These are phyloP conservation scores for Belgica antarctica DNA, from an alignment of 2,888 invertebrate species.

Conservation along the genomic window DNA sequence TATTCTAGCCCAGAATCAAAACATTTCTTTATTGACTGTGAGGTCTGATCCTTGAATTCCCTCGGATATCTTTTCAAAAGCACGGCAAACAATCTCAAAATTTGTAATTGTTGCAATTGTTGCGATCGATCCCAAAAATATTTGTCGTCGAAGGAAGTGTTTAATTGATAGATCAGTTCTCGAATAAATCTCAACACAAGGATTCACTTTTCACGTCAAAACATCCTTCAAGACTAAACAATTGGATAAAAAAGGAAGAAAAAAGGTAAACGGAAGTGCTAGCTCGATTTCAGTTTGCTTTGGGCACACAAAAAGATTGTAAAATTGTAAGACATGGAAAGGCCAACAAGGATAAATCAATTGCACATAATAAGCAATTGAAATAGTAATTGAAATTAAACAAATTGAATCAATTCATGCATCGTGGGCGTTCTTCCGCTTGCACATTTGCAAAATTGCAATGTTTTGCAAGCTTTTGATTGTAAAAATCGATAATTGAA, in stretches of 20 bases:
- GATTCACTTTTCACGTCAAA: slow-evolving; percentile 39
- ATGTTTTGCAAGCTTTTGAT: neutral
- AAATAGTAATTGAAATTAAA: neutral
- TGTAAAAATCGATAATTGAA: too few species aligned
- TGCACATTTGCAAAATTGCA: neutral
- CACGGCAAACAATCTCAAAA: slow-evolving; percentile 4
- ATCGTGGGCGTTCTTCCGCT: slow-evolving; percentile 37
- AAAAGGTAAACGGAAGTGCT: slow-evolving; percentile 30
- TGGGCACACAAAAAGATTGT: neutral
- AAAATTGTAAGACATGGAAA: slow-evolving; percentile 18
- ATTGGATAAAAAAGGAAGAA: neutral
- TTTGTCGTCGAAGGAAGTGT: neutral
- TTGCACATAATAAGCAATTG: too few species aligned
- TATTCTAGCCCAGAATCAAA: neutral
- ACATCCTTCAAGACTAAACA: slow-evolving; percentile 19
- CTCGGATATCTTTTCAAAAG: slow-evolving; percentile 14
- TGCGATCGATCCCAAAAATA: neutral
- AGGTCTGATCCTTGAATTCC: slow-evolving; percentile 11
- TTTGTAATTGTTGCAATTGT: slow-evolving; percentile 14
- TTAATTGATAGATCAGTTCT: slow-evolving; percentile 27
- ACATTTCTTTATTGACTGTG: neutral
- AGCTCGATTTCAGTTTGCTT: neutral
- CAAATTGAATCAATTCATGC: slow-evolving; percentile 24
- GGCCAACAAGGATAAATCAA: slow-evolving; percentile 28
- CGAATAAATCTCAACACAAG: neutral